Conservation (phyloP, 2,888 invertebrate species). For the Hirudinaria manillensis region DNA sequence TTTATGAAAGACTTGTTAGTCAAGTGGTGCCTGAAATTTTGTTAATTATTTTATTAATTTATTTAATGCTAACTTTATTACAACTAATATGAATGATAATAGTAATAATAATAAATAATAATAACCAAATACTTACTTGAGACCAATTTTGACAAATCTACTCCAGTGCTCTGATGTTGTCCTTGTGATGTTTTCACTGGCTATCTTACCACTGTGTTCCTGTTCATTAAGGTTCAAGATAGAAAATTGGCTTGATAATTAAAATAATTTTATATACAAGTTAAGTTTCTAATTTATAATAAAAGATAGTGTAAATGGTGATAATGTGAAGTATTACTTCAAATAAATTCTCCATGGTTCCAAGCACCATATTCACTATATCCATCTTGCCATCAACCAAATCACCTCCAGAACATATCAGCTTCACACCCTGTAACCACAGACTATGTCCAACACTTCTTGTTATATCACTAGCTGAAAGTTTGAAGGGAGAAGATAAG, state of each 20-base stretch:
- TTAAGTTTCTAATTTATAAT: too few relatives aligned
- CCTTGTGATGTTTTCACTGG: too few relatives aligned
- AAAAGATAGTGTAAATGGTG: too few relatives aligned
- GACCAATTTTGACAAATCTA: constrained; percentile 11
- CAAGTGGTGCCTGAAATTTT: constrained; percentile 4
- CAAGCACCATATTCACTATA: too few relatives aligned
- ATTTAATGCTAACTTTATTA: not conserved
- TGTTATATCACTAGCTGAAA: not conserved
- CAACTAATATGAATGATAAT: not conserved
- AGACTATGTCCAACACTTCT: not conserved
- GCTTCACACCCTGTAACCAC: not conserved
- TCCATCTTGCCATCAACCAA: too few relatives aligned
- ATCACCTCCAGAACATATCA: not conserved
- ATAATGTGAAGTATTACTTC: too few relatives aligned
- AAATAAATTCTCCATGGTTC: too few relatives aligned
- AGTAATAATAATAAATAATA: not conserved
- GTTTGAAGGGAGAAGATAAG: not conserved
- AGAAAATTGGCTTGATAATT: too few relatives aligned
- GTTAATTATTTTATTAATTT: not conserved
- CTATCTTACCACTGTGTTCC: too few relatives aligned
- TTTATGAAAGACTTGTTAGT: not conserved
- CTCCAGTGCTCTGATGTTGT: constrained; percentile 2
- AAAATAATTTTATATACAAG: too few relatives aligned
- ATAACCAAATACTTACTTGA: constrained; percentile 3
- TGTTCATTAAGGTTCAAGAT: too few relatives aligned